A percentile compares a stretch with the other conserved stretches of the same genome.
phyloP scores from a whole-genome alignment of 2,888 invertebrate genomes.

The Cataglyphis rosenhaueri region DNA sequence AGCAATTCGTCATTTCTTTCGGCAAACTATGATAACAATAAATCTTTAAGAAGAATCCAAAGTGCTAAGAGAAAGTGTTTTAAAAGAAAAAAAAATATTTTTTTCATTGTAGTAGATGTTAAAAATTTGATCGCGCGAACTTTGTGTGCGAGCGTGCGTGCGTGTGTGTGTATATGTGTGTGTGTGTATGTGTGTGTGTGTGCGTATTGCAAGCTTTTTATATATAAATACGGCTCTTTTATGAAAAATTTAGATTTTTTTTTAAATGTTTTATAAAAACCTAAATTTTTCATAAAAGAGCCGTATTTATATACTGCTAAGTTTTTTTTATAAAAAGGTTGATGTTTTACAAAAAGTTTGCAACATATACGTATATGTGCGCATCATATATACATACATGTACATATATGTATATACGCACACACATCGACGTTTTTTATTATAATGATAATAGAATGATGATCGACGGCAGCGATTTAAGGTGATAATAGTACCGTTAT shows the following conservation, averaged over 20 bases:
- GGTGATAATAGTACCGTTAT: not conserved
- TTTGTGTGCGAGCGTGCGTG: not conserved
- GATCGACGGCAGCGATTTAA: conserved; percentile 24
- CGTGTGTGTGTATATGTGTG: not conserved
- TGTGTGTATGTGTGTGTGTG: not conserved
- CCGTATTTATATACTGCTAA: too few species aligned
- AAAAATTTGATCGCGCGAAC: conserved; percentile 33
- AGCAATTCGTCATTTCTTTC: conserved; percentile 9
- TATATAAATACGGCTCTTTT: not conserved
- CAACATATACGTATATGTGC: conserved; percentile 2
- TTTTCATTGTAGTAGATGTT: conserved; percentile 38
- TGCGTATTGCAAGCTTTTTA: not conserved
- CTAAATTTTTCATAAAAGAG: too few species aligned
- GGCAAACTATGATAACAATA: conserved; percentile 3
- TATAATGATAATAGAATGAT: conserved; percentile 58
- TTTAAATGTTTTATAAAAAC: not conserved
- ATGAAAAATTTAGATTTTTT: not conserved
- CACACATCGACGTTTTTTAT: conserved; percentile 69
- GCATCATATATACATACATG: conserved; percentile 4
- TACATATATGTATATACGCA: not conserved
- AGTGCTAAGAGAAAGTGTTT: conserved; percentile 28
- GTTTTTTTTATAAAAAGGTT: not conserved
- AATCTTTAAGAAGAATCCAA: conserved; percentile 7
- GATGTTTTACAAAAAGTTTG: not conserved
- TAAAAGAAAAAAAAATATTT: conserved; percentile 32